phyloP scores from a whole-genome alignment of 2,888 invertebrate species.

The Acrobasis consociella region DNA sequence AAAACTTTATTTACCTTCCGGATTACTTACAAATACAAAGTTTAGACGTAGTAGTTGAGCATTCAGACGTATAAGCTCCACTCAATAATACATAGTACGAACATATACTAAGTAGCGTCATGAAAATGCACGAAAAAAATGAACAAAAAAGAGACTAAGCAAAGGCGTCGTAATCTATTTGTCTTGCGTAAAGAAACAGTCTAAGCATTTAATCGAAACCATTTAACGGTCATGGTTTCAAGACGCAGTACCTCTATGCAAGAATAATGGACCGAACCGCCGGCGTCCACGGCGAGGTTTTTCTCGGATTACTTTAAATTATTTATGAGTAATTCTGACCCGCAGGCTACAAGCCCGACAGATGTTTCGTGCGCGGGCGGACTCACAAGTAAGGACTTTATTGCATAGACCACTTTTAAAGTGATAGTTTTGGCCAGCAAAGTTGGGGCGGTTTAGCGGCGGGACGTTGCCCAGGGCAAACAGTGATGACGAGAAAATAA shows the following conservation, averaged over 20 bases:
- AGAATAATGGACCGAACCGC: constrained; percentile 65
- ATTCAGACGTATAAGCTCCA: no score
- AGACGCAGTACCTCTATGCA: constrained; percentile 61
- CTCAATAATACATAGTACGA: no score
- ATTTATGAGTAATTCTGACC: constrained; percentile 79
- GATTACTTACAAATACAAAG: no score
- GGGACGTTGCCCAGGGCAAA: no score
- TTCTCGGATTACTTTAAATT: constrained; percentile 79
- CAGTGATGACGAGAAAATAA: no score
- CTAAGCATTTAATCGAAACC: constrained; percentile 3
- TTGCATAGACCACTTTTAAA: constrained; percentile 66
- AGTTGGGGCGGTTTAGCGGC: no score
- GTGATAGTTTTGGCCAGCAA: constrained; percentile 53
- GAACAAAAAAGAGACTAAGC: background rate
- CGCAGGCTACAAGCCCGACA: constrained; percentile 40
- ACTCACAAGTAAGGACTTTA: constrained; percentile 71
- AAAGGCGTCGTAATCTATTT: background rate
- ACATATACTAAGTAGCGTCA: no score
- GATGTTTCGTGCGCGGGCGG: constrained; percentile 54
- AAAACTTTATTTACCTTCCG: no score
- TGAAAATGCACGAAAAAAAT: background rate
- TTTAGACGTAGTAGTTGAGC: no score
- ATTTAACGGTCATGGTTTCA: constrained; percentile 24
- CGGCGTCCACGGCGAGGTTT: constrained; percentile 68
- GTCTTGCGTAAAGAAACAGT: background rate